Percentiles rank a stretch among this genome's conserved stretches.
Evolutionary conservation across 2,113 vertebrate genomes (phyloP).

Genomic region (Poeciliopsis turrubarensis): DNA sequence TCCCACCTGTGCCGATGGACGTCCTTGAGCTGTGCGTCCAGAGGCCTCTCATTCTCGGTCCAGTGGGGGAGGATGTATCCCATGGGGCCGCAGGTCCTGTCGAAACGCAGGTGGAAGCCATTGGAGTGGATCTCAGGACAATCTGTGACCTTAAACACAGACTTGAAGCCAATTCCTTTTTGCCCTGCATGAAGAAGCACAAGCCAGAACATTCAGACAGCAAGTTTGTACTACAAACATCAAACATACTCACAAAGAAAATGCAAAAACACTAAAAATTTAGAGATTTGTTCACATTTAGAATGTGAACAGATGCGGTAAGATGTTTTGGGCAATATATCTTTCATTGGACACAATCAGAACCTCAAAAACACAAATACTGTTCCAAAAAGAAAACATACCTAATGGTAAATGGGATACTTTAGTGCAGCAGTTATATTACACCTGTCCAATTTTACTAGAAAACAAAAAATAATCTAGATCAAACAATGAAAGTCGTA

Average conservation of each 20-base stretch:
- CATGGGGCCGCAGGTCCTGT: slow-evolving; percentile 80
- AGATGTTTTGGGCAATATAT: too few relatives aligned
- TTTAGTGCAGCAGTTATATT: too few relatives aligned
- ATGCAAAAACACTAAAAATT: not conserved
- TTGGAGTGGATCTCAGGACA: slow-evolving; percentile 85
- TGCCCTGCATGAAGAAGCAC: slow-evolving; percentile 69
- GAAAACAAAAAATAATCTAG: too few relatives aligned
- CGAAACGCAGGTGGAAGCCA: slow-evolving; percentile 80
- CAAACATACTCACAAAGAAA: not conserved
- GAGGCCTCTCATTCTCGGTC: slow-evolving; percentile 68
- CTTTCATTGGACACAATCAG: too few relatives aligned
- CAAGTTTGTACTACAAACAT: too few relatives aligned
- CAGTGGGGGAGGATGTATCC: slow-evolving; percentile 86
- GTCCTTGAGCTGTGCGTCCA: slow-evolving; percentile 51
- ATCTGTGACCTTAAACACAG: slow-evolving; percentile 84
- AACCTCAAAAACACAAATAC: too few relatives aligned
- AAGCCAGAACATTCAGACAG: too few relatives aligned
- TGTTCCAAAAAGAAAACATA: too few relatives aligned
- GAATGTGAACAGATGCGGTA: not conserved
- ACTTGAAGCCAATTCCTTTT: slow-evolving; percentile 86
- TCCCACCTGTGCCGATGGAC: slow-evolving; percentile 67
- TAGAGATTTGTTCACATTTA: too few relatives aligned
- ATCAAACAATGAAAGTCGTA: too few relatives aligned
- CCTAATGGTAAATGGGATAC: too few relatives aligned
- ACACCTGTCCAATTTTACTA: too few relatives aligned